Conservation (phyloP, 2,888 invertebrate species). For the Drosophila recens region DNA sequence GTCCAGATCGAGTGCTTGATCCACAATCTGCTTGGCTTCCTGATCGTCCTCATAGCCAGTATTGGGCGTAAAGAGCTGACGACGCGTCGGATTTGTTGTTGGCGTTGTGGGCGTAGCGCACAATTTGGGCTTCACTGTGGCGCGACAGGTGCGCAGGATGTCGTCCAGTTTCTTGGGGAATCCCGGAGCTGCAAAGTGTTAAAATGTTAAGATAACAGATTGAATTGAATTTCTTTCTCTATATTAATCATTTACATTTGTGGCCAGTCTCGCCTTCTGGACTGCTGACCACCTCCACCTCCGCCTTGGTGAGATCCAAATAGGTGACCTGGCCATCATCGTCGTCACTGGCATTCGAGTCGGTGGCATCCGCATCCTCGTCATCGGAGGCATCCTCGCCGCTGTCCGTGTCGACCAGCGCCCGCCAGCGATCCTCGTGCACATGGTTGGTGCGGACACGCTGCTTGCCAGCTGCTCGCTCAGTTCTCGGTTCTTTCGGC, state of each 20-base stretch:
- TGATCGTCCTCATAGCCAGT: conserved; percentile 73
- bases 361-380: conserved; percentile 70
- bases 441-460: conserved; percentile 46
- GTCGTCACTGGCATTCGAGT: conserved; percentile 25
- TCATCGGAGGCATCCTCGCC: conserved; percentile 79
- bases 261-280: conserved; percentile 13
- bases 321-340: conserved; percentile 70
- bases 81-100: conserved; percentile 62
- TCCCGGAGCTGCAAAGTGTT: conserved; percentile 65
- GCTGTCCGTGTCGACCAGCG: conserved; percentile 64
- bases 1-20: conserved; percentile 47
- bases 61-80: conserved; percentile 82
- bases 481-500: conserved; percentile 27
- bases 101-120: conserved; percentile 57
- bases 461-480: conserved; percentile 3
- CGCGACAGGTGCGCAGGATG: conserved; percentile 76
- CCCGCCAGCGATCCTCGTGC: conserved; percentile 69
- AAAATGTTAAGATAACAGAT: neutral
- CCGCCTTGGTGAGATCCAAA: conserved; percentile 80
- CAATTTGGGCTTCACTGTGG: conserved; percentile 73
- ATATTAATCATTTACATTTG: conserved; percentile 1
- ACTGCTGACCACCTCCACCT: conserved; percentile 70
- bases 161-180: conserved; percentile 71
- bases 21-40: conserved; percentile 51
- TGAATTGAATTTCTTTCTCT: neutral